Base-by-base conservation (phyloP, 2,888 invertebrate species). In the Plagodis pulveraria region DNA sequence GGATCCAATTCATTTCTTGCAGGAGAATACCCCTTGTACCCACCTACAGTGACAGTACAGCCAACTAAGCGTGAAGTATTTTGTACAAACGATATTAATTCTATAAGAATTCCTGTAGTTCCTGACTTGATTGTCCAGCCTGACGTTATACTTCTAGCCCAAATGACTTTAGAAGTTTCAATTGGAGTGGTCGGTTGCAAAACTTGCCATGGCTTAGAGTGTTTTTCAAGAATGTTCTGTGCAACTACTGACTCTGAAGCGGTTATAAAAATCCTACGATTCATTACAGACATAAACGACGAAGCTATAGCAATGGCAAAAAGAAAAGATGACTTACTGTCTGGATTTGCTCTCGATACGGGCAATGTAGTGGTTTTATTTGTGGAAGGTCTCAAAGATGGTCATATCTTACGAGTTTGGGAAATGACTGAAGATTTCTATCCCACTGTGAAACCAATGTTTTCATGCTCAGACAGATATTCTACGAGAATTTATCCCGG, bases 81-180 rank as follows among this genome's bases (percentile, higher is more conserved):
- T 50, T 91, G 90, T 62, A 89, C 90, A 2, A 91, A 91, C 62
- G 89, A 91, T 63, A 76, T 89, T 6, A 91, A 91, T 71, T 78
- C 67, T 36, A 72, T 88, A 8, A 71, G 80, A 69, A 56, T 57
- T 12, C 58, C 69, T 5, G n/a, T 78, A 0, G 68, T 55, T 34
- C 81, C 85, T 0, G 58, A 73, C 9, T 50, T 81, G 40, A 45
- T 81, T 2, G 77, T 91, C 33, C 81, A 79, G 42, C 67, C 86
- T 22, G 69, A 74, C 6, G 60, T 81, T 0, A 71, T 91, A 43
- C 68, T 91, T 60, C 70, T 83, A 61, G 79, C 91, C 0, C 87
- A 91, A 67, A 91, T 91, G 89, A 76, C 77, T 36, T 65, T 92
- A 42, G 83, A 87, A 69, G 79, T 83, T n/a, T 84, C 85, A 8